Base-by-base conservation (phyloP, 2,113 vertebrate species). In the Syrrhaptes paradoxus region DNA sequence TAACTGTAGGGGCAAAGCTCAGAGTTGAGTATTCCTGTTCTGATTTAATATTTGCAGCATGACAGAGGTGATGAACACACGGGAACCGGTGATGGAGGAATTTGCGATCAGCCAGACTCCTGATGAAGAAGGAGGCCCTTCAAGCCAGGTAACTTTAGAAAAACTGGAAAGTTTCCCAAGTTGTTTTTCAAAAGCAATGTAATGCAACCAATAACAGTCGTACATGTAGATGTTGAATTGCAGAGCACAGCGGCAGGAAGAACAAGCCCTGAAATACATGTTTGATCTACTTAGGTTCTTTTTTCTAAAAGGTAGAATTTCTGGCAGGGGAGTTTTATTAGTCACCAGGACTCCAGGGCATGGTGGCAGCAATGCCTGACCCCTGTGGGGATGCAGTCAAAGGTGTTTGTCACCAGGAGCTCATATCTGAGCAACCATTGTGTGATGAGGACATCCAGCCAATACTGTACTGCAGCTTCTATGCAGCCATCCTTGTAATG, bases 51-150 rank as follows among this genome's bases (percentile, higher is more conserved):
- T 85, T 90, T 31, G 19, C 97, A 99, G 98, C 96, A 99, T 99
- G 99, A 98, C 98, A 43, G 98, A 99, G 92, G 98, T 99, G 96
- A 98, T 99, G 97, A 99, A 98, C 75, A 98, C 98, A 87, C 96
- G 98, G 90, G 99, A 99, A 86, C 98, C 98, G 0, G 98, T 96
- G n/a, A 97, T 98, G 89, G 98, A 98, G 97, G 98, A 99, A 96
- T 98, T 99, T 31, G 71, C 92, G 0, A 97, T 97, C 58, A 98
- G 96, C 65, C 98, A 98, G 87, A 94, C 97, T 54, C 94, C 96
- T 48, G 98, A 97, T 82, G 98, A 97, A 62, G 98, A 98, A 17
- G 97, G 98, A 95, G 97, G 90, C 17, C 97, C 98, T 95, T 98
- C 98, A 89, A 98, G 98, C 92, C 97, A 98, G 97, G 98, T 98